Base-by-base conservation (phyloP, 1,140 invertebrate genomes). In the Papilio xuthus region DNA sequence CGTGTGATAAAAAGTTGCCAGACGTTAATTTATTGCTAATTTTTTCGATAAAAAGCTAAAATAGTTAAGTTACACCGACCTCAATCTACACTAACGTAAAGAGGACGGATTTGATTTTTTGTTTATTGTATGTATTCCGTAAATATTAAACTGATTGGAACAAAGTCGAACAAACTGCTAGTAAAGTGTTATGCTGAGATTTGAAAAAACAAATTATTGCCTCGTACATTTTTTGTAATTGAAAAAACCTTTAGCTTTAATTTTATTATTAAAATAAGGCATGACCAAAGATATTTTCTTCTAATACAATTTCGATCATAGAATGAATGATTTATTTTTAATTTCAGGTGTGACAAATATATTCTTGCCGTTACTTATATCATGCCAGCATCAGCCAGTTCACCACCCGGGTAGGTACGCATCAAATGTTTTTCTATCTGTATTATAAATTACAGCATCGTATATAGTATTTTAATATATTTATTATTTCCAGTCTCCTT, bases 351-450 rank as follows among this genome's bases (percentile, higher is more conserved):
- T 88, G 18, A 73, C 88, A 44, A 47, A 42, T 4, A 72, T 88
- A 20, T 71, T 91, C 20, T 67, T 87, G 8, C 53, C 79, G 44
- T 75, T 81, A 69, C 74, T 74, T 56, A 79, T 81, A 78, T 80
- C 56, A 88, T 88, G 87, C 78, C 88, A 92, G 75, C 86, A 86
- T 69, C 42, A 76, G 37, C 81, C 84, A 82, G 86, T 79, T 56
- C 88, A 87, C 82, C 92, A 93, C 77, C 90, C 89, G 89, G 92
- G 92, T 94, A 94, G 92, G 92, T 94, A 94, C 86, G 92, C 92
- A 94, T 94, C 92, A 92, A 85, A 83, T 9, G 74, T 81, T 82
- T 77, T 77, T 82, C 73, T 76, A 60, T 73, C 41, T 60, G 32
- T 74, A 44, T 42, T 28, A 72, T 72, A 10, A 67, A 44, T n/a